phyloP scores from a whole-genome alignment of 2,888 invertebrate genomes.

The Archaeoteleia sp. region DNA sequence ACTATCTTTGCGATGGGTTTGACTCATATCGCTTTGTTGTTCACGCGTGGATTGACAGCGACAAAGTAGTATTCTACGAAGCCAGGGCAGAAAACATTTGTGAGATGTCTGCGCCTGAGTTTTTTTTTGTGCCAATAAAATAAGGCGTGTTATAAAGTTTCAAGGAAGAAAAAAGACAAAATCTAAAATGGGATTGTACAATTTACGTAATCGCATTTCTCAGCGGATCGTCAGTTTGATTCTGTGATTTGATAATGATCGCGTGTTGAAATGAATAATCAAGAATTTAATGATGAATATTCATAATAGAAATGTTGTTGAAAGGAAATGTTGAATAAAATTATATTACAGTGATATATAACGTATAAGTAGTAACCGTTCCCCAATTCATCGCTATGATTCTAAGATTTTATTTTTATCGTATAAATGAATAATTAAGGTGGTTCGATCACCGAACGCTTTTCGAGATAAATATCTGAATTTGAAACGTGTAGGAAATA shows the following conservation, averaged over 20 bases:
- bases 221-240: not conserved
- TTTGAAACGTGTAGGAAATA: too few relatives aligned
- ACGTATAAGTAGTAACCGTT: too few relatives aligned
- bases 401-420: too few relatives aligned
- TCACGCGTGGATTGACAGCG: constrained; percentile 44
- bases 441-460: too few relatives aligned
- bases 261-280: constrained; percentile 11
- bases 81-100: constrained; percentile 25
- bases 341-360: too few relatives aligned
- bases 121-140: constrained; percentile 13
- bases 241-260: constrained; percentile 7
- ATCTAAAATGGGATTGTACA: constrained; percentile 8
- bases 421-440: too few relatives aligned
- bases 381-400: too few relatives aligned
- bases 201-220: constrained; percentile 22
- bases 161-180: constrained; percentile 1
- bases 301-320: not conserved
- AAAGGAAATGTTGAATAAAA: not conserved
- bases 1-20: constrained; percentile 6
- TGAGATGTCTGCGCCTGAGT: constrained; percentile 7
- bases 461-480: too few relatives aligned
- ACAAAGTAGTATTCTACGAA: constrained; percentile 32
- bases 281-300: constrained; percentile 2
- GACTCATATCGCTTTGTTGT: constrained; percentile 37
- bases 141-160: not conserved